A percentile compares a stretch with the other conserved stretches of the same genome.
Conservation (phyloP, 2,113 vertebrate species). For the Scartelaos histophorus region DNA sequence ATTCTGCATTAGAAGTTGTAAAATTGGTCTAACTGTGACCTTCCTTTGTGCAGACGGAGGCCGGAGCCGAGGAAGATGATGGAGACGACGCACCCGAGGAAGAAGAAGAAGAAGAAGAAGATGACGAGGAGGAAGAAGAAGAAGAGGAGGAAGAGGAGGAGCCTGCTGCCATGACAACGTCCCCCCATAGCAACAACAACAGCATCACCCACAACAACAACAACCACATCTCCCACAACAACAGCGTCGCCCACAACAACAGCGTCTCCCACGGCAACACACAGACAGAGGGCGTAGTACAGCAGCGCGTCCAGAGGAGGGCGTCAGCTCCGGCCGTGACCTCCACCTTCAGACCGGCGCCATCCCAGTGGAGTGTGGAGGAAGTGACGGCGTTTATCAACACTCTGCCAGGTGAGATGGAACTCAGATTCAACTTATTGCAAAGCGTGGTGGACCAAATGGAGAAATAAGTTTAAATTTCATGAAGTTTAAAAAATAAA, state of each 20-base stretch:
- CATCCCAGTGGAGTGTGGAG: slow-evolving; percentile 92
- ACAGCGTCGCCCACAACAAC: slow-evolving; percentile 56
- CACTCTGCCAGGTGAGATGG: slow-evolving; percentile 85
- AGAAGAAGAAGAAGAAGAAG: slow-evolving; percentile 74
- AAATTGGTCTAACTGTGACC: too few relatives aligned
- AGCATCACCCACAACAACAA: slow-evolving; percentile 75
- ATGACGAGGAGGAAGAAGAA: slow-evolving; percentile 64
- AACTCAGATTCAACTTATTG: too few relatives aligned
- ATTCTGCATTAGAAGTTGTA: too few relatives aligned
- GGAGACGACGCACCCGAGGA: slow-evolving; percentile 29
- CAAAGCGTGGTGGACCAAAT: too few relatives aligned
- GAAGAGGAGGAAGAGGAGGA: slow-evolving; percentile 79
- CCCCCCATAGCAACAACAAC: slow-evolving; percentile 1
- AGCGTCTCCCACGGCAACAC: slow-evolving; percentile 77
- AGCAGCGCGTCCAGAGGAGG: slow-evolving; percentile 77
- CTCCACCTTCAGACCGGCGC: slow-evolving; percentile 79
- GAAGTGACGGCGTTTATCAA: slow-evolving; percentile 94
- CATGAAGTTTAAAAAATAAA: too few relatives aligned
- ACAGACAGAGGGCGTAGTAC: slow-evolving; percentile 70
- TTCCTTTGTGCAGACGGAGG: slow-evolving; percentile 23
- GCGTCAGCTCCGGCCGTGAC: slow-evolving; percentile 78
- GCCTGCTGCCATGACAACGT: slow-evolving; percentile 56
- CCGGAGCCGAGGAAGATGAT: slow-evolving; percentile 66
- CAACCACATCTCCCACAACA: slow-evolving; percentile 60
- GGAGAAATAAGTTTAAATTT: too few relatives aligned